Conservation (phyloP, 1,140 invertebrate species). For the Pinna nobilis region DNA sequence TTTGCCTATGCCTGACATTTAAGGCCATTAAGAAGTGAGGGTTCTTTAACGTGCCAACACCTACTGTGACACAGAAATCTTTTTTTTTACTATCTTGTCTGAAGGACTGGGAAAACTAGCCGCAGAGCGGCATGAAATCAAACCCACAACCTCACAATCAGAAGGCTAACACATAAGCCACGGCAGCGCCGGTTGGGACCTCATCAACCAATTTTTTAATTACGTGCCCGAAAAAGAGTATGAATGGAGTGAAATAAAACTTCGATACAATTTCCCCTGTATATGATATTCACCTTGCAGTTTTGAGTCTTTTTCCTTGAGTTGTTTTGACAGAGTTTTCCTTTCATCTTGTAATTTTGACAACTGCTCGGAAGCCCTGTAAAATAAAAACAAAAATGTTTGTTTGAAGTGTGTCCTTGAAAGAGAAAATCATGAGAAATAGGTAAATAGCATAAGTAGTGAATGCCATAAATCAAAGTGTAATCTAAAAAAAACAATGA, state of each 20-base stretch:
- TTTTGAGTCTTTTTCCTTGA: conserved; percentile 63
- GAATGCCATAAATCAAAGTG: background rate
- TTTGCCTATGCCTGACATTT: no score
- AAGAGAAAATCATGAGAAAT: no score
- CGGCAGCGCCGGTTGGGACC: no score
- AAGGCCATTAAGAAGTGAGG: no score
- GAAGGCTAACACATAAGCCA: no score
- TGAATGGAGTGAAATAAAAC: background rate
- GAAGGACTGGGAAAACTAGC: no score
- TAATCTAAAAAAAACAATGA: background rate
- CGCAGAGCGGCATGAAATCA: background rate
- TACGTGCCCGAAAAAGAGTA: no score
- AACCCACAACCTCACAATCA: no score
- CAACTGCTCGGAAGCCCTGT: conserved; percentile 64
- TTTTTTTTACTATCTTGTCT: no score
- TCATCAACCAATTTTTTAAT: background rate
- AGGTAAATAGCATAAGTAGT: background rate
- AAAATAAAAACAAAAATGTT: conserved; percentile 22
- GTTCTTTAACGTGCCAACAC: no score
- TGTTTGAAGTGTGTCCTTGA: no score
- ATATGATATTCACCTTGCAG: conserved; percentile 44
- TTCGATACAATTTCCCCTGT: background rate
- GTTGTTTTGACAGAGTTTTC: conserved; percentile 55
- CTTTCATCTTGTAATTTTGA: conserved; percentile 62
- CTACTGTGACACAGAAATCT: no score